These are phyloP conservation scores for Polyodon spathula DNA, from an alignment of 2,113 vertebrate genomes.

Conservation along the genomic window DNA sequence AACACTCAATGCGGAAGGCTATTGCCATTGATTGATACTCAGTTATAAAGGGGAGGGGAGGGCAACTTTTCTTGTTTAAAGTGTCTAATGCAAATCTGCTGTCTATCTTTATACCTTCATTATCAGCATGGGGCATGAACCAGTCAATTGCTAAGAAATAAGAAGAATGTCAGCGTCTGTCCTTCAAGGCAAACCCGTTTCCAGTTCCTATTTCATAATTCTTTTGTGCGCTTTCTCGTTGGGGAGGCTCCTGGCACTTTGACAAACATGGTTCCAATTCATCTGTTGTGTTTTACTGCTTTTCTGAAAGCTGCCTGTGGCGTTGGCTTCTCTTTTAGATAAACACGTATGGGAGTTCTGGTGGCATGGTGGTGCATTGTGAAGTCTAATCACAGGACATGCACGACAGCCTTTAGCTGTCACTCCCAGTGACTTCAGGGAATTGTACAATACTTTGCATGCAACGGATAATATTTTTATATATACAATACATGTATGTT, in stretches of 20 bases:
- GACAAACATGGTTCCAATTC: slow-evolving; percentile 38
- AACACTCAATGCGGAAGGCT: too few species aligned
- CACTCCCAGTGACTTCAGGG: background rate
- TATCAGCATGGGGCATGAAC: slow-evolving; percentile 22
- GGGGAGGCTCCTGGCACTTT: slow-evolving; percentile 28
- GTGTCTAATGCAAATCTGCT: too few species aligned
- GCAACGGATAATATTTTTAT: too few species aligned
- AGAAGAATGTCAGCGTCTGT: slow-evolving; percentile 25
- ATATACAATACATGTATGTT: background rate
- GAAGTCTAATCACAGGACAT: slow-evolving; percentile 28
- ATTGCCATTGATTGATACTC: too few species aligned
- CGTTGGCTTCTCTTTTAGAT: slow-evolving; percentile 15
- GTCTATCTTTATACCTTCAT: slow-evolving; percentile 4
- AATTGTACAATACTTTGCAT: too few species aligned
- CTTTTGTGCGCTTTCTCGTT: slow-evolving; percentile 29
- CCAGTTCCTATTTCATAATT: slow-evolving; percentile 21
- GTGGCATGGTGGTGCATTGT: slow-evolving; percentile 47
- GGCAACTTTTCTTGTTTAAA: too few species aligned
- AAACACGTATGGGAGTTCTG: slow-evolving; percentile 14
- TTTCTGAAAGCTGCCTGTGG: slow-evolving; percentile 16
- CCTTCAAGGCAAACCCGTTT: slow-evolving; percentile 23
- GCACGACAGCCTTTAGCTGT: slow-evolving; percentile 23
- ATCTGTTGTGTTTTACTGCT: slow-evolving; percentile 11
- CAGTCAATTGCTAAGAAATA: slow-evolving; percentile 36
- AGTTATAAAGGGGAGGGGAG: too few species aligned